These are phyloP conservation scores for Torymus aiolomorphi DNA, from an alignment of 2,888 invertebrate genomes.

Conservation along the genomic window DNA sequence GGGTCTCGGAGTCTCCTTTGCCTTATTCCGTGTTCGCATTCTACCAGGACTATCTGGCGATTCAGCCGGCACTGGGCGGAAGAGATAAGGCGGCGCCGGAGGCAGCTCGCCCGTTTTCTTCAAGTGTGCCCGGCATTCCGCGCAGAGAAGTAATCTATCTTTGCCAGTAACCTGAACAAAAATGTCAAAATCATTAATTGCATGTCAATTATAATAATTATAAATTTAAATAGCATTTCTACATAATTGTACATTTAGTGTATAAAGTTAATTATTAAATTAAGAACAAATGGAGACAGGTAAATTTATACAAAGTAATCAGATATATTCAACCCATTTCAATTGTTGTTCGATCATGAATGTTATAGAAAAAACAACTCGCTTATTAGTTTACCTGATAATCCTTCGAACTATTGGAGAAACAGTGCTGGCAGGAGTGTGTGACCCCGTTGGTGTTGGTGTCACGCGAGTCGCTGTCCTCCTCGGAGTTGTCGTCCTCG, in stretches of 20 bases:
- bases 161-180: constrained; percentile 83
- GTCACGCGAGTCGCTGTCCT: constrained; percentile 95
- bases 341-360: background rate
- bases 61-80: constrained; percentile 77
- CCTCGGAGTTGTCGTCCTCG: constrained; percentile 94
- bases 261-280: too few relatives aligned
- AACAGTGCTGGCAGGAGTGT: constrained; percentile 84
- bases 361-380: background rate
- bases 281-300: too few relatives aligned
- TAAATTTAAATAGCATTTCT: too few relatives aligned
- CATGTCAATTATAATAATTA: too few relatives aligned
- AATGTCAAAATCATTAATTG: background rate
- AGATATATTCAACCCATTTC: too few relatives aligned
- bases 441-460: constrained; percentile 77
- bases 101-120: constrained; percentile 88
- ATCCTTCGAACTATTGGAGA: constrained; percentile 79
- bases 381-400: constrained; percentile 64
- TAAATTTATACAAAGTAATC: too few relatives aligned
- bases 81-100: constrained; percentile 78
- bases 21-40: constrained; percentile 90
- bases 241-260: too few relatives aligned
- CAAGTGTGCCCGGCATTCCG: constrained; percentile 85
- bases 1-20: constrained; percentile 80
- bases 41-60: constrained; percentile 90
- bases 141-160: constrained; percentile 83